A percentile compares a stretch with the other conserved stretches of the same genome.
Evolutionary conservation across 2,888 invertebrate genomes (phyloP).

Genomic region (Drosophila rubida): DNA sequence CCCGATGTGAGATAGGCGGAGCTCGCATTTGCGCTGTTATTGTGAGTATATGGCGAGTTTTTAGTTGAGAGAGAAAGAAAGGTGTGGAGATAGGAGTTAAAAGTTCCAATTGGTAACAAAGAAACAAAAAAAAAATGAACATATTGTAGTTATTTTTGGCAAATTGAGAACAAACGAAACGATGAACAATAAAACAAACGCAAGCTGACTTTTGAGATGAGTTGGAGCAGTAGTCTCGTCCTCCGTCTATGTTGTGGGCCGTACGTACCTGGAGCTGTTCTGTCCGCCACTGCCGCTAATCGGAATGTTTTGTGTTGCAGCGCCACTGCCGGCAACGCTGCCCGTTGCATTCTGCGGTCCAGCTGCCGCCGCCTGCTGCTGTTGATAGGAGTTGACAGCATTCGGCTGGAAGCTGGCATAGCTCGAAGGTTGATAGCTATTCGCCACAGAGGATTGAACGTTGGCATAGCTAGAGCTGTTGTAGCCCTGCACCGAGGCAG

Average conservation of each 20-base stretch:
- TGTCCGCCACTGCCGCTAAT: constrained; percentile 83
- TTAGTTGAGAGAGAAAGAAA: constrained; percentile 22
- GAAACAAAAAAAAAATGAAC: background rate
- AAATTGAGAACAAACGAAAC: constrained; percentile 19
- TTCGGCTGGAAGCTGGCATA: constrained; percentile 84
- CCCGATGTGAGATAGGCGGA: constrained; percentile 85
- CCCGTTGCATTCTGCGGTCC: constrained; percentile 76
- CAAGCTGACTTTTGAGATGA: constrained; percentile 1
- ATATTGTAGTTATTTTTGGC: constrained; percentile 5
- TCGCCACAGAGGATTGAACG: constrained; percentile 83
- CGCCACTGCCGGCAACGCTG: constrained; percentile 71
- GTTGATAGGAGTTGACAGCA: constrained; percentile 84
- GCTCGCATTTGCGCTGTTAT: constrained; percentile 84
- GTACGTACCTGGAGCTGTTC: constrained; percentile 82
- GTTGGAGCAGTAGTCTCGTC: background rate
- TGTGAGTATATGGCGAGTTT: constrained; percentile 29
- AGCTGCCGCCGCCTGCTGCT: constrained; percentile 72
- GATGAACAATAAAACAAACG: constrained; percentile 21
- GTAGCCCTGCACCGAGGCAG: constrained; percentile 82
- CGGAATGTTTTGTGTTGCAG: constrained; percentile 85
- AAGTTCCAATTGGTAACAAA: constrained; percentile 8
- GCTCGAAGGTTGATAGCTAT: constrained; percentile 83
- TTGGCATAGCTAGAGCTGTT: constrained; percentile 83
- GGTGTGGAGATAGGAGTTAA: constrained; percentile 25
- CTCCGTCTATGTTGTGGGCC: background rate